Conservation (phyloP, 2,888 invertebrate species). For the Agrotis clavis region DNA sequence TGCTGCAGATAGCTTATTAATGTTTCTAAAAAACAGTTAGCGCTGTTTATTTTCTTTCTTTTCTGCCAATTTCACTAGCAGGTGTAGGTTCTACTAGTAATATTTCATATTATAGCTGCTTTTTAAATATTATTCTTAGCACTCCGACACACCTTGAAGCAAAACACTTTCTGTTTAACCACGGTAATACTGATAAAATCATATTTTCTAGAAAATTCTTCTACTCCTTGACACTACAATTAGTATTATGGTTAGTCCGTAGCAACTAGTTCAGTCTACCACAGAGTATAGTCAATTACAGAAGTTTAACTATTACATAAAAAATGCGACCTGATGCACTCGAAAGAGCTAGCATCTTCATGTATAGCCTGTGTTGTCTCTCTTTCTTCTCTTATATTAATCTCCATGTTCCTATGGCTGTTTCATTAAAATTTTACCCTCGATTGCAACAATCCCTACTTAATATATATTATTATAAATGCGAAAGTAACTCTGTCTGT, state of each 20-base stretch:
- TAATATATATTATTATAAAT: too few relatives aligned
- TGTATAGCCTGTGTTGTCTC: background rate
- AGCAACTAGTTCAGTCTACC: background rate
- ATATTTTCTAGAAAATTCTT: slow-evolving; percentile 54
- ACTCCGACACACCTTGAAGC: slow-evolving; percentile 13
- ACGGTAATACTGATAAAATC: slow-evolving; percentile 32
- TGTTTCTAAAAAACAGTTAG: slow-evolving; percentile 23
- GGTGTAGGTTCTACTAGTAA: slow-evolving; percentile 7
- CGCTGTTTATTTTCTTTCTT: slow-evolving; percentile 7
- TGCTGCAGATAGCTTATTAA: background rate
- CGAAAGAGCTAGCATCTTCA: background rate
- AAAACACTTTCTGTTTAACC: slow-evolving; percentile 48
- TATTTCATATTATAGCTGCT: slow-evolving; percentile 22
- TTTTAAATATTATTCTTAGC: background rate
- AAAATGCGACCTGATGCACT: background rate
- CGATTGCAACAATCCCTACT: background rate
- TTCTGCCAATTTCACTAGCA: slow-evolving; percentile 32
- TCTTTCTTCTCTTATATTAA: background rate
- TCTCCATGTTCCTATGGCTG: background rate
- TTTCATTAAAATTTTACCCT: background rate
- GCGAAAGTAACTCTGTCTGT: too few relatives aligned
- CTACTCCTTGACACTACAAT: slow-evolving; percentile 22
- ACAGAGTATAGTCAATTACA: background rate
- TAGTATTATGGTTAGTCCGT: slow-evolving; percentile 14
- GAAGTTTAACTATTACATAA: background rate